phyloP scores from a whole-genome alignment of 2,888 invertebrate genomes.

The Morpho deidamia region DNA sequence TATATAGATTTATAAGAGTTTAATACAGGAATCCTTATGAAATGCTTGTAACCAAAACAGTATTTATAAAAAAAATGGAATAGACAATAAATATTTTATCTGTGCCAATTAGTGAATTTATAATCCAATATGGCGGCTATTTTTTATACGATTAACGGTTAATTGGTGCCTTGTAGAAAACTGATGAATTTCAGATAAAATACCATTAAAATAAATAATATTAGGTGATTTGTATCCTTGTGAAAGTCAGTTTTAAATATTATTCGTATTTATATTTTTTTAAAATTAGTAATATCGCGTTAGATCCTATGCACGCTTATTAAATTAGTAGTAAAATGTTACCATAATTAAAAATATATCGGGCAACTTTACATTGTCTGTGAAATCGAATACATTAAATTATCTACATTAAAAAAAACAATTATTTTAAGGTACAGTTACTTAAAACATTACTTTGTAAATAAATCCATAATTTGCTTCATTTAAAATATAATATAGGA shows the following conservation, averaged over 20 bases:
- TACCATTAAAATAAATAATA: slow-evolving; percentile 12
- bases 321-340: slow-evolving; percentile 32
- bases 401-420: slow-evolving; percentile 2
- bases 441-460: slow-evolving; percentile 17
- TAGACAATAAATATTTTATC: slow-evolving; percentile 26
- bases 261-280: slow-evolving; percentile 20
- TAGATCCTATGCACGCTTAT: slow-evolving; percentile 30
- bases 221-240: slow-evolving; percentile 1
- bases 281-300: slow-evolving; percentile 13
- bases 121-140: slow-evolving; percentile 36
- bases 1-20: too few relatives aligned
- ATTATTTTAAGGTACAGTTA: slow-evolving; percentile 18
- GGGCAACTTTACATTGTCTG: slow-evolving; percentile 38
- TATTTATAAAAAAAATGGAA: slow-evolving; percentile 17
- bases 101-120: slow-evolving; percentile 28
- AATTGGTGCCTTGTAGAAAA: slow-evolving; percentile 64
- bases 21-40: neutral
- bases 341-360: slow-evolving; percentile 31
- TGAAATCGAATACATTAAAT: slow-evolving; percentile 29
- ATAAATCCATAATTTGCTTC: slow-evolving; percentile 13
- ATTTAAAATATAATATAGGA: slow-evolving; percentile 5
- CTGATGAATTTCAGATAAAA: slow-evolving; percentile 35
- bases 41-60: slow-evolving; percentile 13
- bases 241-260: slow-evolving; percentile 23
- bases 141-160: slow-evolving; percentile 37